phyloP scores from a whole-genome alignment of 2,797 vertebrate species.

The Sphenopsis melanotis region DNA sequence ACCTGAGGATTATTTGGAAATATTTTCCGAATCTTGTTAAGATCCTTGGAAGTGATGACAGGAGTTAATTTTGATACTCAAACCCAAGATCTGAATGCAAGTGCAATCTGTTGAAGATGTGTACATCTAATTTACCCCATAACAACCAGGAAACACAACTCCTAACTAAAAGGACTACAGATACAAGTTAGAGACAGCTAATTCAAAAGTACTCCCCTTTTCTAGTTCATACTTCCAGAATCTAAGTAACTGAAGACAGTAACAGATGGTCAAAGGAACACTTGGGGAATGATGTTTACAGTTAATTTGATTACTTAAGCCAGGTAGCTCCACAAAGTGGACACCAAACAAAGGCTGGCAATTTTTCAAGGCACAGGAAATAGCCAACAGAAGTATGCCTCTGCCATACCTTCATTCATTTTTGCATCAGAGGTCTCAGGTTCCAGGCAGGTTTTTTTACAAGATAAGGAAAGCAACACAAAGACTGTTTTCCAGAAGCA shows the following conservation, averaged over 20 bases:
- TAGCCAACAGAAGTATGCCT: background rate
- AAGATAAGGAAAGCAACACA: background rate
- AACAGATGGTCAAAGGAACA: conserved; percentile 35
- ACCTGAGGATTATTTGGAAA: background rate
- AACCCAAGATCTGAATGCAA: background rate
- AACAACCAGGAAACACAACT: background rate
- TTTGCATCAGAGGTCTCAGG: background rate
- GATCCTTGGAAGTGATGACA: background rate
- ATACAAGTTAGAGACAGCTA: background rate
- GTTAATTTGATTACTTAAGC: conserved; percentile 8
- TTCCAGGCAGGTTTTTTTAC: background rate
- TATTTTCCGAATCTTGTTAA: background rate
- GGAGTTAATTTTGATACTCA: background rate
- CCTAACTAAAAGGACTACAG: background rate
- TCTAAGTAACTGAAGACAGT: background rate
- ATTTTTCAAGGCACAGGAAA: conserved; percentile 7
- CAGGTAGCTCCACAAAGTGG: conserved; percentile 7
- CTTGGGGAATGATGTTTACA: background rate
- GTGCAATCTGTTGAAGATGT: background rate
- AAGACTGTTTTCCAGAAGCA: background rate
- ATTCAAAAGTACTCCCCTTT: background rate
- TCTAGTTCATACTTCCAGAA: background rate
- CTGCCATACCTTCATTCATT: background rate
- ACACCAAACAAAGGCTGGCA: conserved; percentile 22
- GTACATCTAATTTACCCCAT: background rate